Percentiles rank a stretch among this genome's conserved stretches.
Evolutionary conservation across 2,113 vertebrate genomes (phyloP).

Genomic region (Eptesicus fuscus): DNA sequence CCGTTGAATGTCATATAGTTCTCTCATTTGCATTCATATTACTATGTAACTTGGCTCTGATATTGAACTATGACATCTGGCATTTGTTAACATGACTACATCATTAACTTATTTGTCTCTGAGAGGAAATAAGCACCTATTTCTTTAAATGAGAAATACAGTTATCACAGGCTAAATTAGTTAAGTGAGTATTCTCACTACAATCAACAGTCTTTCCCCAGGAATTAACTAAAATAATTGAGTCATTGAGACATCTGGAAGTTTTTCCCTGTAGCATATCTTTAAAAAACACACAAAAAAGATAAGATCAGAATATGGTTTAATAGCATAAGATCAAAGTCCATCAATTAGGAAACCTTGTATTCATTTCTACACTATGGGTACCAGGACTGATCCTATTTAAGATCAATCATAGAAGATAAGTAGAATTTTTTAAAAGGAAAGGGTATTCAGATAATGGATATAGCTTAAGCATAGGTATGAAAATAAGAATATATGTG

Average conservation of each 20-base stretch:
- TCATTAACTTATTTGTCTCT: neutral
- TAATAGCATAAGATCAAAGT: neutral
- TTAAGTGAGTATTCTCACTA: neutral
- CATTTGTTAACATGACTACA: neutral
- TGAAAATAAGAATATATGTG: neutral
- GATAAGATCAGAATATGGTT: neutral
- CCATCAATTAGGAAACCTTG: neutral
- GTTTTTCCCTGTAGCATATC: neutral
- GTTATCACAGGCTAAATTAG: neutral
- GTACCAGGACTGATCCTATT: neutral
- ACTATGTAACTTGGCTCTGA: neutral
- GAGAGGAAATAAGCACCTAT: neutral
- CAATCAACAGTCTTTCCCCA: neutral
- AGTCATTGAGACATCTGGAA: neutral
- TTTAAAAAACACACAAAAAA: neutral
- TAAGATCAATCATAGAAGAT: neutral
- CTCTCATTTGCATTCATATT: neutral
- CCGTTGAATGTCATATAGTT: neutral
- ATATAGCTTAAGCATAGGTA: neutral
- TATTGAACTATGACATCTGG: neutral
- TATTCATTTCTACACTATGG: neutral
- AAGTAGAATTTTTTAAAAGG: neutral
- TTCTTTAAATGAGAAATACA: neutral
- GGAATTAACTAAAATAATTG: neutral
- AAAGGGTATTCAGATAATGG: neutral